Conservation (phyloP, 2,113 vertebrate species). For the Cyprinodon tularosa region DNA sequence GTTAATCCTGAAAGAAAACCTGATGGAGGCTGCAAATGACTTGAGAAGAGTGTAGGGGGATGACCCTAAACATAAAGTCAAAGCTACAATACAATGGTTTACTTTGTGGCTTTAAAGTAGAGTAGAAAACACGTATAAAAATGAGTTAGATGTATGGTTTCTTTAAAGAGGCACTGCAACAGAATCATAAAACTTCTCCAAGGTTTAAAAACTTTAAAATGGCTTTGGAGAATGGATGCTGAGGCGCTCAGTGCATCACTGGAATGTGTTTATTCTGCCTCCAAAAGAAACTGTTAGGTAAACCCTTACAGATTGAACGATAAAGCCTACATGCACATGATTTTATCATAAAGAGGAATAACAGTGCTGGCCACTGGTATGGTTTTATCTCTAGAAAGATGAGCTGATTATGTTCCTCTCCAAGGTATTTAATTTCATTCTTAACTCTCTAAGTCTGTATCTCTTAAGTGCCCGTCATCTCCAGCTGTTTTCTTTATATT, state of each 20-base stretch:
- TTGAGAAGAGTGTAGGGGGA: no score
- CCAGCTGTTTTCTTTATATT: background rate
- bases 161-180: no score
- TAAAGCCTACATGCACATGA: background rate
- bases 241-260: background rate
- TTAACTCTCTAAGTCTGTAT: conserved; percentile 22
- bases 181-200: no score
- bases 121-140: no score
- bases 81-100: no score
- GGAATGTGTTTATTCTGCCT: background rate
- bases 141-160: no score
- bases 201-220: no score
- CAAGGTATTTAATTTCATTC: conserved; percentile 1
- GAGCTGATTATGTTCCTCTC: conserved; percentile 11
- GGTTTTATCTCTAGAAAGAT: conserved; percentile 11
- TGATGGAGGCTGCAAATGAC: no score
- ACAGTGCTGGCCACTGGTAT: conserved; percentile 11
- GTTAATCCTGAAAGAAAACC: no score
- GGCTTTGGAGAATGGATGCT: no score
- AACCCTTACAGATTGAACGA: background rate
- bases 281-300: background rate
- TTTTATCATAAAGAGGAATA: conserved; percentile 7
- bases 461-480: conserved; percentile 1
- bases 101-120: no score
- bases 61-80: no score